A percentile compares a stretch with the other conserved stretches of the same genome.
phyloP scores from a whole-genome alignment of 2,797 vertebrate species.

The Hypotaenidia okinawae region DNA sequence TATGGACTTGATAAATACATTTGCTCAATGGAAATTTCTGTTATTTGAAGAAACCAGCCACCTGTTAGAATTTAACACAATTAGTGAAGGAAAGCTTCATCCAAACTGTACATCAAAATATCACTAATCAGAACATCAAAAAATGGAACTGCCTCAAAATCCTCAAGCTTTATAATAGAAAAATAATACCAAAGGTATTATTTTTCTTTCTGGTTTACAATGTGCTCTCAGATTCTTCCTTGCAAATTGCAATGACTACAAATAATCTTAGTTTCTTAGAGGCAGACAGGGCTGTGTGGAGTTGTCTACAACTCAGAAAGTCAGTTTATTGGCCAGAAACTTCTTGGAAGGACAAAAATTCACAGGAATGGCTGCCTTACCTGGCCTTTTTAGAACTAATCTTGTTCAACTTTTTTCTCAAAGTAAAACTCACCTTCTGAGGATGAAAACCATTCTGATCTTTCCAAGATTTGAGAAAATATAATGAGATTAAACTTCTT shows the following conservation, averaged over 20 bases:
- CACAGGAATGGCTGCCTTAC: not conserved
- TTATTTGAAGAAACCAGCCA: not conserved
- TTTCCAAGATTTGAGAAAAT: not conserved
- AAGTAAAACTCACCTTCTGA: not conserved
- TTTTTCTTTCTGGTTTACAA: not conserved
- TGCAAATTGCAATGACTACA: not conserved
- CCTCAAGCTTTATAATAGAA: not conserved
- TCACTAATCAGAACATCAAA: not conserved
- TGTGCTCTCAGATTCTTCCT: not conserved
- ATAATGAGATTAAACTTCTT: not conserved
- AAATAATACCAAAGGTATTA: not conserved
- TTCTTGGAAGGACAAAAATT: not conserved
- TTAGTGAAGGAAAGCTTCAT: not conserved
- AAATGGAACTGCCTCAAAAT: not conserved
- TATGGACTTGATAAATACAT: fast-evolving
- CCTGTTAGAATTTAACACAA: not conserved
- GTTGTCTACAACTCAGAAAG: not conserved
- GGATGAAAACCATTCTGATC: not conserved
- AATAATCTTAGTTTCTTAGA: not conserved
- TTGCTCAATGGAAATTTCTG: not conserved
- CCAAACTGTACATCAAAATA: not conserved
- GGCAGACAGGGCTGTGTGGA: not conserved
- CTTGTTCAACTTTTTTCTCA: not conserved
- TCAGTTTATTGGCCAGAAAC: not conserved
- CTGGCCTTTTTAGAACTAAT: not conserved